phyloP scores from a whole-genome alignment of 2,113 vertebrate species.

The Melanostigma gelatinosum region DNA sequence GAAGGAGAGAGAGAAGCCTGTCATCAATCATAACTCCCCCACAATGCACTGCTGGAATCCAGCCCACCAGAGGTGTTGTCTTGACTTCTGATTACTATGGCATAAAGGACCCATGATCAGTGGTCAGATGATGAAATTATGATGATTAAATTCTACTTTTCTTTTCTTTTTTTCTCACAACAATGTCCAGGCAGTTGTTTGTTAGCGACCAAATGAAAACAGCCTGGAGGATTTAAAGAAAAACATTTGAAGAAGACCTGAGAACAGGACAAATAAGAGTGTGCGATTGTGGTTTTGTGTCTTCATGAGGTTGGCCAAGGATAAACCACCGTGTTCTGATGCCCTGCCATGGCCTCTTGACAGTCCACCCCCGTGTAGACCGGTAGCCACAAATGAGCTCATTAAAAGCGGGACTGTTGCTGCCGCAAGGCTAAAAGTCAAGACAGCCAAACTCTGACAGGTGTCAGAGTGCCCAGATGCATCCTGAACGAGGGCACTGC shows the following conservation, averaged over 20 bases:
- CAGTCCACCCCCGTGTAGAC: slow-evolving; percentile 51
- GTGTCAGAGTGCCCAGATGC: slow-evolving; percentile 47
- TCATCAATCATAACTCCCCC: slow-evolving; percentile 50
- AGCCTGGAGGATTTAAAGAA: neutral
- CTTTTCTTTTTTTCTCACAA: neutral
- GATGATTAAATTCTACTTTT: neutral
- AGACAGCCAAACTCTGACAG: slow-evolving; percentile 56
- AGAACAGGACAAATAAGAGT: slow-evolving; percentile 5
- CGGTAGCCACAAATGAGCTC: slow-evolving; percentile 75
- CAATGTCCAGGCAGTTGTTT: neutral
- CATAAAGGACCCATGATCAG: neutral
- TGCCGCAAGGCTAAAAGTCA: slow-evolving; percentile 62
- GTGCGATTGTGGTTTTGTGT: neutral
- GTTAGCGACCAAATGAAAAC: neutral
- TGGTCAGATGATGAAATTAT: neutral
- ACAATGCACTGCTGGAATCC: slow-evolving; percentile 25
- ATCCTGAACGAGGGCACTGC: slow-evolving; percentile 26
- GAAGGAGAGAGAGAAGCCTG: slow-evolving; percentile 23
- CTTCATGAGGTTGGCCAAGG: slow-evolving; percentile 4
- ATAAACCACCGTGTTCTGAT: slow-evolving; percentile 6
- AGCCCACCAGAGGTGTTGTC: slow-evolving; percentile 15
- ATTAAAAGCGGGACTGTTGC: slow-evolving; percentile 67
- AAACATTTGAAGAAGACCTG: slow-evolving; percentile 1
- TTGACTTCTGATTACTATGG: slow-evolving; percentile 39
- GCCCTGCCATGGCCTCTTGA: slow-evolving; percentile 55